Evolutionary conservation across 2,888 invertebrate genomes (phyloP), one percentile per base, ranked within the genome.

Genomic region (Eupithecia subfuscata): DNA sequence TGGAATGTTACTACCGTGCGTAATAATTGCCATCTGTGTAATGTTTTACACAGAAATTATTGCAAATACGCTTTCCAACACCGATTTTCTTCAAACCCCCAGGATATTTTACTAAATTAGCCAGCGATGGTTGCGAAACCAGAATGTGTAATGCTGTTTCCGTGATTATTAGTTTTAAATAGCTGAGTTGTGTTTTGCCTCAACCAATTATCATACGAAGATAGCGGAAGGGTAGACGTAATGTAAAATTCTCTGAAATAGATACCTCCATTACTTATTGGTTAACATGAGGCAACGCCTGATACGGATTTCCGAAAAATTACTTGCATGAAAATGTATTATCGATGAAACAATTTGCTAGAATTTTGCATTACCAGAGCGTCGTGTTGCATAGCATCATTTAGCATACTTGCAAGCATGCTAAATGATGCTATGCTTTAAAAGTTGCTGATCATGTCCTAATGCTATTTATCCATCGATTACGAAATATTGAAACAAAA

Each of bases 1-100:
- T 77, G 80, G 83, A 84, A 85, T 83, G 80, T 64, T 78, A 68
- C 69, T 77, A 75, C 79, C 75, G 79, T 75, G 77, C 68, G 68
- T 67, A 74, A 71, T 74, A 68, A 77, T 75, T 75, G 60, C 75
- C 67, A 73, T 79, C 56, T 76, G 75, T 70, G 65, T 40, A 40
- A 40, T 37, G 74, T 73, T 69, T 75, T 75, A 75, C 75, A 9
- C 25, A 40, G 1, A 78, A 80, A 75, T 82, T 77, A 80, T 74
- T 63, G n/a, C 43, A 75, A 63, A 67, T 71, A 45, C 60, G 45
- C 25, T 40, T 71, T 73, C n/a, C 65, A 70, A 45, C 70, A 63
- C 75, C 70, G 71, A 72, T 69, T 78, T 69, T 78, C 72, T 70
- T 74, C 64, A 74, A 71, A 45, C 76, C 70, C 75, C 37, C 30